phyloP scores from a whole-genome alignment of 2,888 invertebrate genomes.

The Sarcophaga subvicina region DNA sequence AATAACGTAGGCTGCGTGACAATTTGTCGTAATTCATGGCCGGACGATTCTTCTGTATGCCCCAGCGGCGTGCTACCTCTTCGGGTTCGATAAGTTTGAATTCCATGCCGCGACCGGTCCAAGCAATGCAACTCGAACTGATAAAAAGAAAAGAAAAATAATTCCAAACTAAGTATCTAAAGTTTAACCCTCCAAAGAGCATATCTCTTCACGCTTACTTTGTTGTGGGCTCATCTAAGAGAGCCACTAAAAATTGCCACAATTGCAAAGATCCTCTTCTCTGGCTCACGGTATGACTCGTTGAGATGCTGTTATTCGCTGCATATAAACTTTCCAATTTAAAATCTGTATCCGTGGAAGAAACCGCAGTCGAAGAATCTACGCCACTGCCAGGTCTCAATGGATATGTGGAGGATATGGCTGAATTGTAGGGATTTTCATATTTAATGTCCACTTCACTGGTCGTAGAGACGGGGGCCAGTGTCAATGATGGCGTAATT shows the following conservation, averaged over 20 bases:
- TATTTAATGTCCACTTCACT: constrained; percentile 78
- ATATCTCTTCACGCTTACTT: constrained; percentile 75
- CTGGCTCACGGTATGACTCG: constrained; percentile 81
- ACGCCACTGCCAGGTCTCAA: constrained; percentile 76
- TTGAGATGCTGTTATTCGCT: constrained; percentile 76
- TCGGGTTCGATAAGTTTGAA: constrained; percentile 98
- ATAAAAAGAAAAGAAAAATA: not conserved
- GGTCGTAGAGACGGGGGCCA: constrained; percentile 72
- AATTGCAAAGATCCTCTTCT: constrained; percentile 94
- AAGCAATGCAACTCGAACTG: constrained; percentile 92
- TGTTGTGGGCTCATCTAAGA: constrained; percentile 86
- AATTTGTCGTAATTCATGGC: constrained; percentile 99
- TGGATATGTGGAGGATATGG: constrained; percentile 80
- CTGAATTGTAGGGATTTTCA: constrained; percentile 79
- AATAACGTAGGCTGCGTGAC: constrained; percentile 96
- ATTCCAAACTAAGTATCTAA: not conserved
- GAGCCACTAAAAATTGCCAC: constrained; percentile 96
- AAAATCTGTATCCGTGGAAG: constrained; percentile 80
- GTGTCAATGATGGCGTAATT: constrained; percentile 71
- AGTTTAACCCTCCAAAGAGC: not conserved
- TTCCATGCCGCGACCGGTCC: constrained; percentile 97
- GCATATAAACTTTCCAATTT: constrained; percentile 79
- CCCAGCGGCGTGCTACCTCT: constrained; percentile 97
- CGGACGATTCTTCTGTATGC: constrained; percentile 97
- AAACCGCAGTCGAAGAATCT: constrained; percentile 78